Evolutionary conservation across 92 coral and sea anemone genomes (phyloP).

Genomic region (Paramuricea clavata): DNA sequence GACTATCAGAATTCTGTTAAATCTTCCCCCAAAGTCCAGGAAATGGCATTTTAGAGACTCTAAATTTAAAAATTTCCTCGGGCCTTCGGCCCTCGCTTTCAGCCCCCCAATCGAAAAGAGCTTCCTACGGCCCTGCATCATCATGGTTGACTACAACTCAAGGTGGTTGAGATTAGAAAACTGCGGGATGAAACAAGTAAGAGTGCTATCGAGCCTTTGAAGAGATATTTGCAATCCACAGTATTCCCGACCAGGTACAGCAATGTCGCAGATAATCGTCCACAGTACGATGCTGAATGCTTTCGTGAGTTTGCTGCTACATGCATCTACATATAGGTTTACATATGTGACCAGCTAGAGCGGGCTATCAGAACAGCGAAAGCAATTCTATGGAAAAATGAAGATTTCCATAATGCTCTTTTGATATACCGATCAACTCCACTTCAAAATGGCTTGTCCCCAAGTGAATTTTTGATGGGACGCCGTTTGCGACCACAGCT

Average conservation of each 20-base stretch:
- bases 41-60: too few relatives aligned
- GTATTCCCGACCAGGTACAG: constrained; percentile 65
- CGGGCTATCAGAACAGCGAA: constrained; percentile 54
- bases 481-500: constrained; percentile 62
- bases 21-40: too few relatives aligned
- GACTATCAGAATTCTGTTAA: too few relatives aligned
- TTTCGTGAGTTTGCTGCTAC: constrained; percentile 68
- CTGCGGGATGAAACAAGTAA: constrained; percentile 51
- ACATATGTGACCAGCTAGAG: constrained; percentile 65
- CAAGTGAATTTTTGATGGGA: constrained; percentile 59
- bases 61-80: too few relatives aligned
- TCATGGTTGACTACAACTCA: constrained; percentile 64
- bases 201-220: constrained; percentile 38
- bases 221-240: constrained; percentile 65
- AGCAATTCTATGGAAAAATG: constrained; percentile 28
- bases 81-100: too few relatives aligned
- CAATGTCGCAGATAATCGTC: constrained; percentile 64
- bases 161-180: constrained; percentile 71
- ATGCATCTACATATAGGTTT: constrained; percentile 61
- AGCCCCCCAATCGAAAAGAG: too few relatives aligned
- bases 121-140: too few relatives aligned
- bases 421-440: constrained; percentile 22
- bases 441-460: constrained; percentile 14
- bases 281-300: constrained; percentile 59
- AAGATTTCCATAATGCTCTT: constrained; percentile 11